Evolutionary conservation across 2,888 invertebrate genomes (phyloP).

Genomic region (Drosophila neotestacea): DNA sequence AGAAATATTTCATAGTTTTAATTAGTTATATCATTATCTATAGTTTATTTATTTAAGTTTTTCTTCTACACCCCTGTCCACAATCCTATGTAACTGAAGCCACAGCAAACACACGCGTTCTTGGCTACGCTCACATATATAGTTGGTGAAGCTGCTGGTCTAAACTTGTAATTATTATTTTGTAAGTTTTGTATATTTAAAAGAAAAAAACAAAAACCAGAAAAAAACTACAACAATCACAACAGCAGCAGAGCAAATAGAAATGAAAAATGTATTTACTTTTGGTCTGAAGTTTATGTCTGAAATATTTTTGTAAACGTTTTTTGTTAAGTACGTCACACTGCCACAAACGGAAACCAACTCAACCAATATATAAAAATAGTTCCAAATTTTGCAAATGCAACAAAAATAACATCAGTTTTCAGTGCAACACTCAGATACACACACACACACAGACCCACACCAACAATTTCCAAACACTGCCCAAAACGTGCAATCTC

Average conservation of each 20-base stretch:
- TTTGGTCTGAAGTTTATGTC: conserved; percentile 57
- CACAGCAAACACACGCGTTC: conserved; percentile 26
- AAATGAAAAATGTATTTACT: conserved; percentile 21
- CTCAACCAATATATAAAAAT: conserved; percentile 43
- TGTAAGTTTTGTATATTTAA: conserved; percentile 62
- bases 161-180: conserved; percentile 71
- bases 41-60: conserved; percentile 76
- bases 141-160: conserved; percentile 43
- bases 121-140: conserved; percentile 13
- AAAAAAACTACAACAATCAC: conserved; percentile 10
- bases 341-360: conserved; percentile 61
- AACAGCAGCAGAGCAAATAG: conserved; percentile 15
- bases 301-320: conserved; percentile 52
- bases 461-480: conserved; percentile 68
- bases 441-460: conserved; percentile 17
- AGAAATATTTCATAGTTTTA: conserved; percentile 73
- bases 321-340: conserved; percentile 59
- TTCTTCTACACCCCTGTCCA: conserved; percentile 53
- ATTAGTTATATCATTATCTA: conserved; percentile 50
- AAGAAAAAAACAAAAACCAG: conserved; percentile 20
- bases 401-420: conserved; percentile 40
- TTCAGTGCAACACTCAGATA: conserved; percentile 54
- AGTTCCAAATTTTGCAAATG: conserved; percentile 41
- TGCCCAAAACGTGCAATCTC: conserved; percentile 81
- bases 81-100: conserved; percentile 48